Conservation (phyloP, 1,140 invertebrate genomes). For the Gryon sp. region DNA sequence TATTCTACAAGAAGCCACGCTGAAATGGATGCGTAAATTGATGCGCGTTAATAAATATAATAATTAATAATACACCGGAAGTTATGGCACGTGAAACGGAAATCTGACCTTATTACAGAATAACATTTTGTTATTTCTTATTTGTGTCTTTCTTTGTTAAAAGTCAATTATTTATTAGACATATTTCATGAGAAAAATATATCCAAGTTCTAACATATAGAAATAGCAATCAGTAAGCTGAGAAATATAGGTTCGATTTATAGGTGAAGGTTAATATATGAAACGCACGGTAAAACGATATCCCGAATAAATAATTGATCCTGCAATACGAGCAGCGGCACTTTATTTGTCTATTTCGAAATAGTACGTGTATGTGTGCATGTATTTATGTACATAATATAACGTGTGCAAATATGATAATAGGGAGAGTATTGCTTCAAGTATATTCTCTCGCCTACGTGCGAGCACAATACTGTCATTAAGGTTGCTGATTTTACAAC, state of each 20-base stretch:
- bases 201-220: too few relatives aligned
- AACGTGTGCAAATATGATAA: slow-evolving; percentile 54
- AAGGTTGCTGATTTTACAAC: slow-evolving; percentile 32
- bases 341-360: slow-evolving; percentile 43
- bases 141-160: slow-evolving; percentile 27
- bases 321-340: neutral
- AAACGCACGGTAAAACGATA: too few relatives aligned
- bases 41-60: slow-evolving; percentile 57
- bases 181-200: too few relatives aligned
- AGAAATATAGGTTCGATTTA: neutral
- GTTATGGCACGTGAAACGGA: slow-evolving; percentile 33
- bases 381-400: slow-evolving; percentile 20
- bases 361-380: too few relatives aligned
- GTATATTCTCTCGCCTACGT: slow-evolving; percentile 46
- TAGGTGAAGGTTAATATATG: neutral
- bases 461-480: slow-evolving; percentile 56
- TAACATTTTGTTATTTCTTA: slow-evolving; percentile 34
- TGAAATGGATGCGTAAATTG: too few relatives aligned
- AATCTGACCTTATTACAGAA: slow-evolving; percentile 22
- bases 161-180: slow-evolving; percentile 33
- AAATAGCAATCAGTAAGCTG: too few relatives aligned
- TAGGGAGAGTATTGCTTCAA: slow-evolving; percentile 28
- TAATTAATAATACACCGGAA: slow-evolving; percentile 58
- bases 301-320: too few relatives aligned
- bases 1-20: slow-evolving; percentile 50